Evolutionary conservation across 2,888 invertebrate genomes (phyloP).

Genomic region (Clitarchus hookeri): DNA sequence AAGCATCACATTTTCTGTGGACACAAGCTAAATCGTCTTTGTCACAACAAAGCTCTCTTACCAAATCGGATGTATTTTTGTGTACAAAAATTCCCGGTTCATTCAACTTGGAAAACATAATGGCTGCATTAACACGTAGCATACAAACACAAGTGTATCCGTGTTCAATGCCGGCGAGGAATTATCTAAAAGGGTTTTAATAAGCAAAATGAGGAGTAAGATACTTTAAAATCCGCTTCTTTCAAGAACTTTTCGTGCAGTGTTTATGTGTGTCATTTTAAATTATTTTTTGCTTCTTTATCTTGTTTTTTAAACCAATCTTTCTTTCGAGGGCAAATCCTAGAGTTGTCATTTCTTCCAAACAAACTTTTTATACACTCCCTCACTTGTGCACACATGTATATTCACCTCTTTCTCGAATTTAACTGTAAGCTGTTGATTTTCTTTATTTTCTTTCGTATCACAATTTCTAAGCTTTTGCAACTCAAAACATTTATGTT

Average conservation of each 20-base stretch:
- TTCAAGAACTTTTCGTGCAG: conserved; percentile 39
- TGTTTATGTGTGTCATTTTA: conserved; percentile 29
- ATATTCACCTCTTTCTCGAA: not conserved
- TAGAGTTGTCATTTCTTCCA: conserved; percentile 38
- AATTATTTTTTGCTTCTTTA: not conserved
- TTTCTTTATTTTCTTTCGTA: not conserved
- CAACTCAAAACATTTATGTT: not conserved
- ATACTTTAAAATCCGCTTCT: conserved; percentile 29
- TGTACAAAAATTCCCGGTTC: conserved; percentile 34
- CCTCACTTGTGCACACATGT: not conserved
- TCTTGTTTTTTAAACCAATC: conserved; percentile 39
- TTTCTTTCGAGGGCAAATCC: conserved; percentile 42
- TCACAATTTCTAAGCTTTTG: not conserved
- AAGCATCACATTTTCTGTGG: conserved; percentile 25
- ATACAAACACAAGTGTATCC: conserved; percentile 42
- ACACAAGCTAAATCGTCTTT: conserved; percentile 31
- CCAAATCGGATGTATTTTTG: conserved; percentile 31
- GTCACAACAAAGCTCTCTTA: conserved; percentile 36
- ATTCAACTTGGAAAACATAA: conserved; percentile 33
- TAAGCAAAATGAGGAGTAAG: conserved; percentile 40
- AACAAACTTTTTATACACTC: conserved; percentile 35
- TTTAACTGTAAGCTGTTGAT: not conserved
- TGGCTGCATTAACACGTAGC: conserved; percentile 39
- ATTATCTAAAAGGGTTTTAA: conserved; percentile 43
- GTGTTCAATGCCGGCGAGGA: conserved; percentile 33